Evolutionary conservation across 2,113 vertebrate species (phyloP).

Genomic region (Potamarius usumacintae): DNA sequence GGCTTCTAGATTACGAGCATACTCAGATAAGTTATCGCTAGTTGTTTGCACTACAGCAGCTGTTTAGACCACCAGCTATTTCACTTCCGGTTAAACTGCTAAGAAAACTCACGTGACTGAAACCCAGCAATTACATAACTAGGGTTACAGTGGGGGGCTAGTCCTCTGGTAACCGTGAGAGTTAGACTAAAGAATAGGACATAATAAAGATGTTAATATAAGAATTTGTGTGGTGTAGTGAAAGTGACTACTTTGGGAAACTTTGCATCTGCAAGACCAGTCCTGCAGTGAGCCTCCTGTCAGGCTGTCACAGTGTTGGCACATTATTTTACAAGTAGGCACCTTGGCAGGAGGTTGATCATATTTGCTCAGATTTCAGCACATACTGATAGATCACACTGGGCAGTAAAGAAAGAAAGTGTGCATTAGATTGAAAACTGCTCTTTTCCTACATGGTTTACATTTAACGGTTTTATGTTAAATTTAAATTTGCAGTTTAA

Average conservation of each 20-base stretch:
- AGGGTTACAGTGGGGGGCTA: no score
- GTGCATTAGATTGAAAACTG: neutral
- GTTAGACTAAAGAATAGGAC: no score
- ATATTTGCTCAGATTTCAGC: neutral
- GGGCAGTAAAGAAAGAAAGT: neutral
- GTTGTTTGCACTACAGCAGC: no score
- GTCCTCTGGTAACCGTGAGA: no score
- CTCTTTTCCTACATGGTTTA: neutral
- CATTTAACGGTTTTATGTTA: neutral
- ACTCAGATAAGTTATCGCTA: no score
- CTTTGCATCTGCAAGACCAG: neutral
- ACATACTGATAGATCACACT: neutral
- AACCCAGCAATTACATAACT: no score
- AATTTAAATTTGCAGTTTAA: neutral
- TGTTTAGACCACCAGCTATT: no score
- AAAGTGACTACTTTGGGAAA: neutral
- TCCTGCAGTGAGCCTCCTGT: neutral
- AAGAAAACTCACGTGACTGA: no score
- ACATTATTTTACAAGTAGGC: neutral
- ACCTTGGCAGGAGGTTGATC: neutral
- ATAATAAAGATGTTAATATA: neutral
- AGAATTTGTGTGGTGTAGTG: neutral
- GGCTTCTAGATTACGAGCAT: no score
- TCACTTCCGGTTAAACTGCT: no score
- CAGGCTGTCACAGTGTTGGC: neutral